A percentile compares a stretch with the other conserved stretches of the same genome.
These are phyloP conservation scores for Enteromius fasciolatus DNA, from an alignment of 2,797 vertebrate species.

Conservation along the genomic window DNA sequence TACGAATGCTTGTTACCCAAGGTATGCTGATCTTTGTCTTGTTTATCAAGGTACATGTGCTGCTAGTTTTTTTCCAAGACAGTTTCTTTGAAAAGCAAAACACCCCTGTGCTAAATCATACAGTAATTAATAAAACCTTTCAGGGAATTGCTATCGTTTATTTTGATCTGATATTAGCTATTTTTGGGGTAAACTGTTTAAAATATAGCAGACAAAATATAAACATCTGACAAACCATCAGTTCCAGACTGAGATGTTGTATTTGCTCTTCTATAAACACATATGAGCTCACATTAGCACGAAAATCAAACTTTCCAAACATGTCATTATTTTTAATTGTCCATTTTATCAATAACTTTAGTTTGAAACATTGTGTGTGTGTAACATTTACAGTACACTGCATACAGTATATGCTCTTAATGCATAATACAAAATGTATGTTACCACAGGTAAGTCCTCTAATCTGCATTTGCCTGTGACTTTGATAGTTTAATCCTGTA, in stretches of 20 bases:
- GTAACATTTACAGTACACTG: not conserved
- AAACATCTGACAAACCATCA: slow-evolving; percentile 30
- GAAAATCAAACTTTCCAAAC: not conserved
- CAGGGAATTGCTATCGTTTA: not conserved
- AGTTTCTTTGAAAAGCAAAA: not conserved
- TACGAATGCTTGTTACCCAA: not conserved
- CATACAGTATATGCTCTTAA: not conserved
- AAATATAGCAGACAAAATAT: slow-evolving; percentile 6
- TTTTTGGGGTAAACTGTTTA: not conserved
- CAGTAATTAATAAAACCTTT: not conserved
- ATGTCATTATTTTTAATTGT: not conserved
- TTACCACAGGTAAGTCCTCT: not conserved
- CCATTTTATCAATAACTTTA: not conserved
- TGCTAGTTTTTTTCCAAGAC: not conserved
- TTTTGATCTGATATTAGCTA: not conserved
- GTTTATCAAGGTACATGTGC: not conserved
- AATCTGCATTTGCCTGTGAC: not conserved
- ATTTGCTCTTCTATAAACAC: not conserved
- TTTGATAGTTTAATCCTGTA: slow-evolving; percentile 28
- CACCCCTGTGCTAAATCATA: not conserved
- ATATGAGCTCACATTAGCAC: not conserved
- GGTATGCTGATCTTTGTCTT: not conserved
- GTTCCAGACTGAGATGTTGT: slow-evolving; percentile 37
- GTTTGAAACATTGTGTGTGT: not conserved
- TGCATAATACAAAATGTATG: not conserved